Evolutionary conservation across 2,888 invertebrate genomes (phyloP).

Genomic region (Harmothoe impar): DNA sequence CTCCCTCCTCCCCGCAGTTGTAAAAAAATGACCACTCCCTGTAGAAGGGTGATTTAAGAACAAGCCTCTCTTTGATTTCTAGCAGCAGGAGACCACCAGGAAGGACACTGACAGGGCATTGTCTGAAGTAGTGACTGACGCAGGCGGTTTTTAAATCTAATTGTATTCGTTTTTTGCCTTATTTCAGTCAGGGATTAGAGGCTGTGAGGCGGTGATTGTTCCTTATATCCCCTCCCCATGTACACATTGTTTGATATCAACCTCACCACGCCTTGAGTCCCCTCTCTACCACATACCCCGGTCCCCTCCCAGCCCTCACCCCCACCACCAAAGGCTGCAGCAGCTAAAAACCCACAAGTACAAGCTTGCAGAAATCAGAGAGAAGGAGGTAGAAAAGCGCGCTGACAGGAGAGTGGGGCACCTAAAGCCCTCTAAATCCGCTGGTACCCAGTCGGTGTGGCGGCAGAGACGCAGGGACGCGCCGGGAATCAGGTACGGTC

Average conservation of each 20-base stretch:
- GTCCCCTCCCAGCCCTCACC: background rate
- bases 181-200: background rate
- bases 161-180: background rate
- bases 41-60: background rate
- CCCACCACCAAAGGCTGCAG: background rate
- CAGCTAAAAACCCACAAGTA: background rate
- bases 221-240: background rate
- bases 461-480: background rate
- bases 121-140: background rate
- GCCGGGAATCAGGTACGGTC: slow-evolving; percentile 39
- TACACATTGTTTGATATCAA: background rate
- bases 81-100: background rate
- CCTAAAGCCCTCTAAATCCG: slow-evolving; percentile 4
- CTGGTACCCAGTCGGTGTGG: background rate
- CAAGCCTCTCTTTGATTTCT: background rate
- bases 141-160: background rate
- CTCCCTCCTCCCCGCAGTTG: too few relatives aligned
- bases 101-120: background rate
- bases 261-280: background rate
- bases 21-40: too few relatives aligned
- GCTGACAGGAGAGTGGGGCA: background rate
- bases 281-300: background rate
- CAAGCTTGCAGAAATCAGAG: background rate
- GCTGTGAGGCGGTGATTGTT: background rate
- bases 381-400: background rate